These are phyloP conservation scores for Eriocheir sinensis DNA, from an alignment of 1,140 invertebrate genomes.

Conservation along the genomic window DNA sequence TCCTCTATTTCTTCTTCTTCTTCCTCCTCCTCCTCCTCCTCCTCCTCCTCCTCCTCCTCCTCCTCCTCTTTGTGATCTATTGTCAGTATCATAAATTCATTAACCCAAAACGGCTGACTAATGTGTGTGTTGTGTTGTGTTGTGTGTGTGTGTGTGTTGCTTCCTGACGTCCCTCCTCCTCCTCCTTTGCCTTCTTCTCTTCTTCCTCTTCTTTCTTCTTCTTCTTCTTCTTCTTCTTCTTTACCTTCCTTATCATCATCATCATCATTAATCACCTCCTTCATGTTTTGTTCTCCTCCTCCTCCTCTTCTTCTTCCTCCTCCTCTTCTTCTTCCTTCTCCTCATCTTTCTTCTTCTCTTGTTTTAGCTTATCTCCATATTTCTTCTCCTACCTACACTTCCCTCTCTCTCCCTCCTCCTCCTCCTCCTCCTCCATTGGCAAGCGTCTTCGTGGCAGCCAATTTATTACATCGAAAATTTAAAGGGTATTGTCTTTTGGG, in stretches of 20 bases:
- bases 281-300: neutral
- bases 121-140: neutral
- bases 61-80: neutral
- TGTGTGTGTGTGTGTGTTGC: neutral
- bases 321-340: neutral
- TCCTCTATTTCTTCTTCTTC: no score
- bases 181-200: neutral
- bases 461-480: neutral
- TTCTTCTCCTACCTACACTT: neutral
- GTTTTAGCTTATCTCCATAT: neutral
- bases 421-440: neutral
- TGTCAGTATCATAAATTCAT: slow-evolving; percentile 31
- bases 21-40: neutral
- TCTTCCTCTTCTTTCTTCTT: neutral
- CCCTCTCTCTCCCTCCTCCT: neutral
- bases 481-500: neutral
- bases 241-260: no score
- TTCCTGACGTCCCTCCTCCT: neutral
- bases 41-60: neutral
- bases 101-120: neutral
- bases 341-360: neutral
- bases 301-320: neutral
- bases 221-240: neutral
- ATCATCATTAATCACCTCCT: no score
- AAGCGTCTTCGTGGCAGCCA: neutral